A percentile compares a stretch with the other conserved stretches of the same genome.
These are phyloP conservation scores for Temnothorax ravouxi DNA, from an alignment of 2,888 invertebrate species.

Conservation along the genomic window DNA sequence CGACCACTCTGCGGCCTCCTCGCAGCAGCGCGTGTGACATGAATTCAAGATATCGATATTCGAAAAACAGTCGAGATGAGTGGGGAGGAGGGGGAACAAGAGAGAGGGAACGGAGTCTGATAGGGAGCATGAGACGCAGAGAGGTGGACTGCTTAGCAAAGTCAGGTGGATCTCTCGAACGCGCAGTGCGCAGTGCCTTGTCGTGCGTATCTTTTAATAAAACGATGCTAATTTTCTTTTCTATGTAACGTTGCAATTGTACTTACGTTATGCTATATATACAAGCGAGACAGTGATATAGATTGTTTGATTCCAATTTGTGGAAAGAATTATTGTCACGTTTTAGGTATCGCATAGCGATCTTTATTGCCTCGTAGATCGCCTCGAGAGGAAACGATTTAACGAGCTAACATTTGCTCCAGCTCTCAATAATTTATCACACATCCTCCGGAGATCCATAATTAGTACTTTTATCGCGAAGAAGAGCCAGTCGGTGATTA, in stretches of 20 bases:
- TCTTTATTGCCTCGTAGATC: not conserved
- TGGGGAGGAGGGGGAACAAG: not conserved
- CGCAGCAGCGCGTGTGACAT: slow-evolving; percentile 59
- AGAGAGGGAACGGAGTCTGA: not conserved
- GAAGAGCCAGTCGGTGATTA: slow-evolving; percentile 3
- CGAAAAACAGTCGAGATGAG: not conserved
- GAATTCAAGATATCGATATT: slow-evolving; percentile 38
- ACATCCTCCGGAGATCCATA: slow-evolving; percentile 8
- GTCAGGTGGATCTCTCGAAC: not conserved
- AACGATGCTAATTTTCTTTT: not conserved
- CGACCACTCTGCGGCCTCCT: slow-evolving; percentile 67
- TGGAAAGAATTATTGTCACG: not conserved
- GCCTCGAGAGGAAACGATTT: not conserved
- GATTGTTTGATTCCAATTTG: not conserved
- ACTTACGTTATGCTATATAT: too few species aligned
- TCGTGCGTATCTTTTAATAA: not conserved
- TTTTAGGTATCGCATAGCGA: not conserved
- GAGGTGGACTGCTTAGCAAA: not conserved
- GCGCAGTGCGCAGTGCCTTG: not conserved
- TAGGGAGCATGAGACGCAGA: not conserved
- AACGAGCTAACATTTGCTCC: not conserved
- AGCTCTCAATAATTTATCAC: not conserved
- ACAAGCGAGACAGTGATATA: too few species aligned
- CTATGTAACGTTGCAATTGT: not conserved
- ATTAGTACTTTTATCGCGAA: slow-evolving; percentile 23